phyloP scores from a whole-genome alignment of 2,113 vertebrate genomes.

The Megaleporinus macrocephalus region DNA sequence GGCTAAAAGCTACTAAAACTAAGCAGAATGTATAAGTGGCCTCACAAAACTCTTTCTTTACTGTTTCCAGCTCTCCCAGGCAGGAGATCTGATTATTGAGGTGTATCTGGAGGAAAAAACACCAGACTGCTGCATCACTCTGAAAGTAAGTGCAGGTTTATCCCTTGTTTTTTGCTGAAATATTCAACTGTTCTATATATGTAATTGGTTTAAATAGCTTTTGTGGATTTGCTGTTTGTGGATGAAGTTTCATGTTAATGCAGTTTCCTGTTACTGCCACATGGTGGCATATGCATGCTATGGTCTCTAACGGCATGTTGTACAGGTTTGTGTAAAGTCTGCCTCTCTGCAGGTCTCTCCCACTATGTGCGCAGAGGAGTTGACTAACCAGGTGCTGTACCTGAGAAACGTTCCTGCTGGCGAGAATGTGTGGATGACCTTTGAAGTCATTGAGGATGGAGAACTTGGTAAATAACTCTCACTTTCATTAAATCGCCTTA shows the following conservation, averaged over 20 bases:
- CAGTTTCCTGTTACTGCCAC: slow-evolving; percentile 41
- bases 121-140: slow-evolving; percentile 92
- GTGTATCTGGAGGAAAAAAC: slow-evolving; percentile 93
- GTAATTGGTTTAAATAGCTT: not conserved
- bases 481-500: too few species aligned
- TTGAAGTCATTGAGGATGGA: slow-evolving; percentile 90
- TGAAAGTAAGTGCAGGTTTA: slow-evolving; percentile 83
- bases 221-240: not conserved
- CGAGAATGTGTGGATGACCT: slow-evolving; percentile 92
- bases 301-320: not conserved
- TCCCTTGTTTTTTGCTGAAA: not conserved
- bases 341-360: slow-evolving; percentile 88
- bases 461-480: slow-evolving; percentile 90
- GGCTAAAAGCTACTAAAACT: not conserved
- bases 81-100: slow-evolving; percentile 96
- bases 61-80: slow-evolving; percentile 87
- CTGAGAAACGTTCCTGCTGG: slow-evolving; percentile 85
- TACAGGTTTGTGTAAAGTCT: not conserved
- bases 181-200: not conserved
- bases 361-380: slow-evolving; percentile 91
- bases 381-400: slow-evolving; percentile 96
- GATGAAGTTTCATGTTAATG: slow-evolving; percentile 19
- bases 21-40: too few species aligned
- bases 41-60: slow-evolving; percentile 3
- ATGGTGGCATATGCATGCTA: not conserved